These are phyloP conservation scores for Carterocephalus palaemon DNA, from an alignment of 2,888 invertebrate genomes.

Conservation along the genomic window DNA sequence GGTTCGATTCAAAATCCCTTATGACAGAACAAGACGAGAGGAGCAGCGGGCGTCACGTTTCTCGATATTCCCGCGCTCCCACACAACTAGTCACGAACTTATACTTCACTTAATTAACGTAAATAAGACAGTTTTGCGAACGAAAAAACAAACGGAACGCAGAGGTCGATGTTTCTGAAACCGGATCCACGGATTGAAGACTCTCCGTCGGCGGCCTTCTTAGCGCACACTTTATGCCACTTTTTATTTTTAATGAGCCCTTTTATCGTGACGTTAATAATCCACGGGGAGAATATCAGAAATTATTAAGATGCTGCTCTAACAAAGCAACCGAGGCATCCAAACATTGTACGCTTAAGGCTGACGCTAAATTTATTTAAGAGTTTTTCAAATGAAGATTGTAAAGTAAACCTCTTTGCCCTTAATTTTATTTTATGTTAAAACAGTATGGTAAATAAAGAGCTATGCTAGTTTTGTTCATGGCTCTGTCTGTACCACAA, in stretches of 20 bases:
- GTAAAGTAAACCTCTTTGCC: too few relatives aligned
- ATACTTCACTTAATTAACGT: slow-evolving; percentile 78
- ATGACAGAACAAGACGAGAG: slow-evolving; percentile 42
- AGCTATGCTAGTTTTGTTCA: too few relatives aligned
- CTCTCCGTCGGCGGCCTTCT: slow-evolving; percentile 40
- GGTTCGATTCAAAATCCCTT: slow-evolving; percentile 20
- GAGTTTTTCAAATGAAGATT: too few relatives aligned
- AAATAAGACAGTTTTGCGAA: slow-evolving; percentile 75
- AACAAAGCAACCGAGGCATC: slow-evolving; percentile 13
- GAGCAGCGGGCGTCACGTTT: slow-evolving; percentile 52
- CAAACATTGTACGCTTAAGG: slow-evolving; percentile 2
- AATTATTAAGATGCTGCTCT: slow-evolving; percentile 22
- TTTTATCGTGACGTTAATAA: slow-evolving; percentile 40
- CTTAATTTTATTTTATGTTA: too few relatives aligned
- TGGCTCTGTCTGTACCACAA: too few relatives aligned
- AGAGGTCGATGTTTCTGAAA: slow-evolving; percentile 59
- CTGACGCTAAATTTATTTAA: not conserved
- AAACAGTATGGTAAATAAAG: too few relatives aligned
- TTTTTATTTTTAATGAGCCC: slow-evolving; percentile 65
- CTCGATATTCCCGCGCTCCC: slow-evolving; percentile 47
- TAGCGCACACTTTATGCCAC: slow-evolving; percentile 61
- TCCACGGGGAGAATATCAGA: slow-evolving; percentile 24
- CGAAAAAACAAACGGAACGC: slow-evolving; percentile 58
- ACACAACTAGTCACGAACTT: slow-evolving; percentile 76
- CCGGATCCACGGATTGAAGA: slow-evolving; percentile 58